Evolutionary conservation across 2,888 invertebrate species (phyloP).

Genomic region (Pomacea canaliculata): DNA sequence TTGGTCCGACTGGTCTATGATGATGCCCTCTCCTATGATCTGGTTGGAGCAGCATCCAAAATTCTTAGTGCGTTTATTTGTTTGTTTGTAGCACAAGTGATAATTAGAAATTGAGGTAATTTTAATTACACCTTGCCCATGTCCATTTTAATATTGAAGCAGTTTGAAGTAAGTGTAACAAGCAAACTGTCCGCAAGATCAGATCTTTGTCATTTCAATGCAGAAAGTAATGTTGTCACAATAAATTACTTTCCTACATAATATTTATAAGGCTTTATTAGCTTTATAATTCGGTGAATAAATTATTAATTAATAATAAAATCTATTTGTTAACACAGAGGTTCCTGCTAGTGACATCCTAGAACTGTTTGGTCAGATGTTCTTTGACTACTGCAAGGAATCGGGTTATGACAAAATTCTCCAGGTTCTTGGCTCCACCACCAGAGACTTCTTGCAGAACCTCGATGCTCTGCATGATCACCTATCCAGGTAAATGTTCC

Average conservation of each 20-base stretch:
- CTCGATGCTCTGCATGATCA: constrained; percentile 96
- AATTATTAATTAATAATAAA: too few species aligned
- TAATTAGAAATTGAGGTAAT: too few species aligned
- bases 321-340: constrained; percentile 36
- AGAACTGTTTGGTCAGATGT: constrained; percentile 64
- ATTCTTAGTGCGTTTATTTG: constrained; percentile 81
- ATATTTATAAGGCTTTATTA: too few species aligned
- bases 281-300: too few species aligned
- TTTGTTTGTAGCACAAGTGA: too few species aligned
- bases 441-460: constrained; percentile 94
- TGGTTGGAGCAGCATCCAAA: constrained; percentile 92
- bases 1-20: constrained; percentile 94
- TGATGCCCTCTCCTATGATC: constrained; percentile 93
- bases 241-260: too few species aligned
- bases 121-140: too few species aligned
- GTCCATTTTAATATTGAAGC: background rate
- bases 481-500: constrained; percentile 72
- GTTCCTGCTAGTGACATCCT: constrained; percentile 55
- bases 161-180: background rate
- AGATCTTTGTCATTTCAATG: too few species aligned
- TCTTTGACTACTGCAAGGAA: constrained; percentile 64
- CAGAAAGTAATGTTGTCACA: too few species aligned
- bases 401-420: constrained; percentile 94
- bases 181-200: too few species aligned
- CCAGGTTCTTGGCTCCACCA: constrained; percentile 88